These are phyloP conservation scores for Chaenogobius annularis DNA, from an alignment of 2,113 vertebrate species.

Conservation along the genomic window DNA sequence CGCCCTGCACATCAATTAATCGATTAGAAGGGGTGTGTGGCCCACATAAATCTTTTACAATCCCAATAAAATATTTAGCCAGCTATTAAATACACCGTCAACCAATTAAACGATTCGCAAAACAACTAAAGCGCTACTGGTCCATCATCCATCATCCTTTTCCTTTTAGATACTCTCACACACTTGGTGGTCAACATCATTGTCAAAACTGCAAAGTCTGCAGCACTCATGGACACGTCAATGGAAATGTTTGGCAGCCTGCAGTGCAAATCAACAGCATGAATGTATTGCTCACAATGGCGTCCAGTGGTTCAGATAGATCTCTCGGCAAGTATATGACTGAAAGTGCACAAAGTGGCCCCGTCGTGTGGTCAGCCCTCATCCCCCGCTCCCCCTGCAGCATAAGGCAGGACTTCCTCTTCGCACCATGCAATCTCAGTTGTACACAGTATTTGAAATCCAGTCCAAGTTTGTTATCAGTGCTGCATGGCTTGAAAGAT, in stretches of 20 bases:
- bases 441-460: constrained; percentile 19
- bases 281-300: neutral
- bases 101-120: too few species aligned
- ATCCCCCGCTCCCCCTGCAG: constrained; percentile 22
- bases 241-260: neutral
- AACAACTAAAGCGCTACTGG: too few species aligned
- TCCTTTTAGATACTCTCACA: neutral
- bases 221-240: neutral
- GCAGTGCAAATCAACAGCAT: neutral
- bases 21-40: too few species aligned
- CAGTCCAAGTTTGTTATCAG: constrained; percentile 27
- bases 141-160: too few species aligned
- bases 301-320: constrained; percentile 21
- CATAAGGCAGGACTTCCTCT: constrained; percentile 33
- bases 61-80: too few species aligned
- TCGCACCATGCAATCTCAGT: constrained; percentile 15
- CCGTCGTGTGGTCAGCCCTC: constrained; percentile 33
- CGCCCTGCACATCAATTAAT: too few species aligned
- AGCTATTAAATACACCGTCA: too few species aligned
- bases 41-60: too few species aligned
- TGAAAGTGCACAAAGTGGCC: neutral
- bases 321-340: constrained; percentile 25
- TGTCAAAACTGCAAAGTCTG: neutral
- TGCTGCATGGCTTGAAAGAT: constrained; percentile 42
- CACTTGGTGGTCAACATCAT: neutral